These are phyloP conservation scores for Erebia ligea DNA, from an alignment of 2,888 invertebrate species.

Conservation along the genomic window DNA sequence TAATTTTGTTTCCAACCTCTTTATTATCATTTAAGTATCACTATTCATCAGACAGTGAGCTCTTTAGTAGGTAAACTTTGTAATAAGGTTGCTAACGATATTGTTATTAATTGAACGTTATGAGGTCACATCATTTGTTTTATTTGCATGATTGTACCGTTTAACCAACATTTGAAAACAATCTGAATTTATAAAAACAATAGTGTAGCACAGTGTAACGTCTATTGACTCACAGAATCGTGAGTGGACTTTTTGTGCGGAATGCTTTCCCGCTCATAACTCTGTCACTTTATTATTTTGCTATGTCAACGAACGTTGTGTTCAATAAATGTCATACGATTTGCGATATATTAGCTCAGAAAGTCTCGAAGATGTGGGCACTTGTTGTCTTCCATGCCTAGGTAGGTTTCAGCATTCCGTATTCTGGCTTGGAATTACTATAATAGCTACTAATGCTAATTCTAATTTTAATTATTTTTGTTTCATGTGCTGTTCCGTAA, in stretches of 20 bases:
- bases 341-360: slow-evolving; percentile 65
- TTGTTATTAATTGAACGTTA: slow-evolving; percentile 15
- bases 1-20: background rate
- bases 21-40: background rate
- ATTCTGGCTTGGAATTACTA: background rate
- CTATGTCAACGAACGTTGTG: slow-evolving; percentile 30
- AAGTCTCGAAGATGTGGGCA: slow-evolving; percentile 71
- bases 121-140: slow-evolving; percentile 60
- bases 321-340: slow-evolving; percentile 60
- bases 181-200: slow-evolving; percentile 68
- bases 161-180: slow-evolving; percentile 63
- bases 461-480: slow-evolving; percentile 52
- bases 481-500: slow-evolving; percentile 72
- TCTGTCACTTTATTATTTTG: slow-evolving; percentile 33
- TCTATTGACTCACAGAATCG: slow-evolving; percentile 65
- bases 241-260: slow-evolving; percentile 58
- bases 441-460: background rate
- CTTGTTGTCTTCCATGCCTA: slow-evolving; percentile 75
- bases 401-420: slow-evolving; percentile 45
- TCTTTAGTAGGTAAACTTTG: background rate
- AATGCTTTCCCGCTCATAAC: slow-evolving; percentile 45
- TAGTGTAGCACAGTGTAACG: slow-evolving; percentile 58
- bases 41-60: background rate
- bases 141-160: slow-evolving; percentile 56
- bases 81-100: background rate